Conservation (phyloP, 2,113 vertebrate species). For the Anoplopoma fimbria region DNA sequence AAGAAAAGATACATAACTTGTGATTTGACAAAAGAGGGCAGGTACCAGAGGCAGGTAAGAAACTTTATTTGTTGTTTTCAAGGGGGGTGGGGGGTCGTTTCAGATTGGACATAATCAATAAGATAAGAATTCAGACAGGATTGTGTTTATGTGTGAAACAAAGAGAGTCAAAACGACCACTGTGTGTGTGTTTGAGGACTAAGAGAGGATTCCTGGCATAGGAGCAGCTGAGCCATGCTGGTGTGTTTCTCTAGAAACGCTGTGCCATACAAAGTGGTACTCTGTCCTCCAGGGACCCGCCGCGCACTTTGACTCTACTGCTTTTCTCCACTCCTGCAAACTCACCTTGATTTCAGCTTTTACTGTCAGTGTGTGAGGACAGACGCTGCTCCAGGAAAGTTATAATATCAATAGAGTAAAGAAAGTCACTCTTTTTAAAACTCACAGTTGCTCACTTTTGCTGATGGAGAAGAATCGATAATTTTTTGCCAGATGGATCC, state of each 20-base stretch:
- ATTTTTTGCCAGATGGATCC: conserved; percentile 5
- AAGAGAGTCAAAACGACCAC: not conserved
- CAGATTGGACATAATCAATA: conserved; percentile 8
- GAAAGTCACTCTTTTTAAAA: not conserved
- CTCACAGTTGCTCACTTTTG: not conserved
- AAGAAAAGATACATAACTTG: conserved; percentile 70
- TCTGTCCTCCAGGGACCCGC: conserved; percentile 52
- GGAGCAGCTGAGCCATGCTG: conserved; percentile 44
- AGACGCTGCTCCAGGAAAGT: not conserved
- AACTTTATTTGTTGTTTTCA: conserved; percentile 49
- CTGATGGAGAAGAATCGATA: not conserved
- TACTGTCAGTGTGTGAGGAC: conserved; percentile 5
- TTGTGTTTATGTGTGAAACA: conserved; percentile 23
- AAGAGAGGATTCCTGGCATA: conserved; percentile 38
- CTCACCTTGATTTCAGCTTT: conserved; percentile 35
- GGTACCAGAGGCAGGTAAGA: conserved; percentile 85
- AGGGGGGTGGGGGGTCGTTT: not conserved
- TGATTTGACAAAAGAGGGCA: conserved; percentile 80
- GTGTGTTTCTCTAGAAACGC: conserved; percentile 78
- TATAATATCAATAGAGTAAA: conserved; percentile 1
- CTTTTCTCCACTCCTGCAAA: conserved; percentile 39
- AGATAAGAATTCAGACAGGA: conserved; percentile 19
- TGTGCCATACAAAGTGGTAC: conserved; percentile 53
- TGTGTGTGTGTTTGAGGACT: conserved; percentile 11
- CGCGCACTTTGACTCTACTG: conserved; percentile 1